These are phyloP conservation scores for Griposia aprilina DNA, from an alignment of 2,888 invertebrate genomes.

Conservation along the genomic window DNA sequence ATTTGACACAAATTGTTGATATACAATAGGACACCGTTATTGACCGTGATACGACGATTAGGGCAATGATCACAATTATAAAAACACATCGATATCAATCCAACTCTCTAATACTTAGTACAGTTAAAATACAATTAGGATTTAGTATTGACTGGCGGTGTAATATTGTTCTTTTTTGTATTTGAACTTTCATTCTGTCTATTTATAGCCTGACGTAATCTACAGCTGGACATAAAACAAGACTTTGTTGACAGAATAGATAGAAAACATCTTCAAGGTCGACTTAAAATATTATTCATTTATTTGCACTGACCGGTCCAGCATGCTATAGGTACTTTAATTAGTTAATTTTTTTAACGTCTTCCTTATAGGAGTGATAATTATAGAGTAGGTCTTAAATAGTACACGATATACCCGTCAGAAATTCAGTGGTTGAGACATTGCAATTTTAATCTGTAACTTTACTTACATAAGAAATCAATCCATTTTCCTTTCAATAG, in stretches of 20 bases:
- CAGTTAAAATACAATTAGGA: conserved; percentile 50
- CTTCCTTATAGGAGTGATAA: not conserved
- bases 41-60: conserved; percentile 32
- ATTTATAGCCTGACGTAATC: not conserved
- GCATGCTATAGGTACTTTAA: not conserved
- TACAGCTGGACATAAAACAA: not conserved
- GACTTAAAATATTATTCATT: not conserved
- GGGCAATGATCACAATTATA: conserved; percentile 40
- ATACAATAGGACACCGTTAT: conserved; percentile 15
- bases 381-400: not conserved
- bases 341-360: not conserved
- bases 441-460: not conserved
- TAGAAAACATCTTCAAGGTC: not conserved
- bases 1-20: conserved; percentile 2
- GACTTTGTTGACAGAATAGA: not conserved
- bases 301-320: not conserved
- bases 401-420: not conserved
- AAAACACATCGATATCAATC: conserved; percentile 43
- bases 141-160: conserved; percentile 35
- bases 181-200: not conserved
- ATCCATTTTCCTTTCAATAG: not conserved
- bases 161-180: conserved; percentile 8
- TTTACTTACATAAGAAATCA: not conserved
- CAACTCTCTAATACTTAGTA: conserved; percentile 14
- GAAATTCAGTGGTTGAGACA: not conserved